Evolutionary conservation across 2,888 invertebrate genomes (phyloP), one percentile per base, ranked within the genome.

Genomic region (Hydropsyche betteni): DNA sequence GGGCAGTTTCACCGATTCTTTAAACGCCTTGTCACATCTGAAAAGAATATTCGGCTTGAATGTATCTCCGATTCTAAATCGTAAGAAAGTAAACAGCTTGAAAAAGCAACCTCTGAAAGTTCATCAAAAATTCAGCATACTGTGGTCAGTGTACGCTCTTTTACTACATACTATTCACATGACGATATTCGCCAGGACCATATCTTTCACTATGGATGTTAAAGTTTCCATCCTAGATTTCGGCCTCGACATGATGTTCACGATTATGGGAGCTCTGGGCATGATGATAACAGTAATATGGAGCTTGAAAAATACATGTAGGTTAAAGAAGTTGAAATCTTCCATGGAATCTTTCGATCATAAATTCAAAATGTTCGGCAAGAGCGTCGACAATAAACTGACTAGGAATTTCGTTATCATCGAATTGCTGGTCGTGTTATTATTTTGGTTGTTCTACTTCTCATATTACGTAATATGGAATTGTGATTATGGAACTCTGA

Each of bases 341-440:
- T 51, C 53, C 51, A 53, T 70, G 52, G 70, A 70, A 33, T 51
- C n/a, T 12, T 70, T 70, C 51, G 70, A 70, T 51, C 14, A 53
- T 24, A 50, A 53, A 24, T 70, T 70, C n/a, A 70, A 70, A 36
- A 70, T 70, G 70, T 70, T 70, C 70, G 70, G 70, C 7, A 70
- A 53, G 12, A 10, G n/a, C 5, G 24, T 70, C 70, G 53, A 70
- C n/a, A 70, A 70, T 51, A 36, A 14, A n/a, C 24, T 53, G n/a
- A 33, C 34, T 6, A 52, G 53, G 12, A 53, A 53, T 53, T 70
- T 70, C 36, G 34, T n/a, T 10, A 70, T 52, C 5, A 8, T 33
- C 4, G 70, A 70, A 34, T 14, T 70, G 34, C 24, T 70, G 5
- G 34, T 34, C n/a, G 70, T 70, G 12, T n/a, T 33, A 7, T n/a